phyloP scores from a whole-genome alignment of 2,113 vertebrate genomes.

The Cephalopholis sonnerati region DNA sequence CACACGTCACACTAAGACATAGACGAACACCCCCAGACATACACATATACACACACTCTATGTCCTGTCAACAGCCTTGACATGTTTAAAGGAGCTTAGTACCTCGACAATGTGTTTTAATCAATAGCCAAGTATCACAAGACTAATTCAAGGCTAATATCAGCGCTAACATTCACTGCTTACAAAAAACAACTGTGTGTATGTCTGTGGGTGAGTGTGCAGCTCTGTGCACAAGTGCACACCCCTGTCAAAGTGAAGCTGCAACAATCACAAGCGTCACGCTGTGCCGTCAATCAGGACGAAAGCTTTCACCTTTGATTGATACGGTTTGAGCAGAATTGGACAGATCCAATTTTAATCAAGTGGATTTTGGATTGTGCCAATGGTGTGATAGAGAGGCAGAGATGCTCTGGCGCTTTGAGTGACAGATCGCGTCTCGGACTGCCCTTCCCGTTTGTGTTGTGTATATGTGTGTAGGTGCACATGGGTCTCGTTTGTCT shows the following conservation, averaged over 20 bases:
- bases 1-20: slow-evolving; percentile 3
- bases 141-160: slow-evolving; percentile 39
- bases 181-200: slow-evolving; percentile 1
- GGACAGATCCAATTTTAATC: slow-evolving; percentile 79
- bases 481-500: slow-evolving; percentile 37
- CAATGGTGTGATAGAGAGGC: slow-evolving; percentile 44
- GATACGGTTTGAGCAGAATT: slow-evolving; percentile 56
- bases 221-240: slow-evolving; percentile 4
- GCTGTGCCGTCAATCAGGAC: slow-evolving; percentile 46
- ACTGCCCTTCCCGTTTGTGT: slow-evolving; percentile 33
- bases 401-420: slow-evolving; percentile 40
- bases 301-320: slow-evolving; percentile 46
- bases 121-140: slow-evolving; percentile 16
- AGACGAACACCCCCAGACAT: not conserved
- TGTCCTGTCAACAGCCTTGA: slow-evolving; percentile 21
- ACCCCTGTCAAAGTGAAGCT: slow-evolving; percentile 52
- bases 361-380: slow-evolving; percentile 61
- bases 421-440: slow-evolving; percentile 56
- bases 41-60: slow-evolving; percentile 23
- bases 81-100: slow-evolving; percentile 11
- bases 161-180: not conserved
- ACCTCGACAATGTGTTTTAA: slow-evolving; percentile 10
- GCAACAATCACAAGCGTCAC: slow-evolving; percentile 62
- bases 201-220: not conserved
- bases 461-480: slow-evolving; percentile 20